Evolutionary conservation across 2,113 vertebrate genomes (phyloP), one percentile per base, ranked within the genome.

Genomic region (Microcebus ravelobensis): DNA sequence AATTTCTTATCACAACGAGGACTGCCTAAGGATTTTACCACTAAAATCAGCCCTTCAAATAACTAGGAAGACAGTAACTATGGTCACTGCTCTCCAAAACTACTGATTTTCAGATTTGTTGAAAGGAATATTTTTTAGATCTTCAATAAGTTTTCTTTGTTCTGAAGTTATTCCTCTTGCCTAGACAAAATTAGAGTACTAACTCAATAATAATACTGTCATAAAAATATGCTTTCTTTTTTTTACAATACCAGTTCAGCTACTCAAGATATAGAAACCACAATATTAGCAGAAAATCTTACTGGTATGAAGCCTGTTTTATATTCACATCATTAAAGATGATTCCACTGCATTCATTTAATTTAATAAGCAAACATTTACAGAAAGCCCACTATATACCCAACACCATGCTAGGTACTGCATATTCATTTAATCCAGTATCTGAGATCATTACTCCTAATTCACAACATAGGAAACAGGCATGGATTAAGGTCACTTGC

Each of bases 1-100:
- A 96, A 97, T 96, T 96, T 93, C 87, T 97, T 81, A 92, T 92
- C 88, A 97, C 95, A 93, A 59, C 89, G 91, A 81, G 29, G 85
- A 83, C 71, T 57, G 88, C 93, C 57, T 74, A 86, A 50, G 67
- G 85, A 95, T 87, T 71, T 93, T 73, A 94, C 85, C 85, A 91
- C 93, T 89, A 71, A 73, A 71, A 85, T 92, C 88, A 79, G 65
- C 23, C 76, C 81, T 80, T 95, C 21, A 45, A 91, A 57, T 48
- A 73, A 94, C 67, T 52, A 25, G 23, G 45, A 79, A 92, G 93
- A 86, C 48, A 67, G 5, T 73, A 79, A 63, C 2, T 4, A 45
- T 95, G 92, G 61, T 73, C 52, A 55, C 21, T 68, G 48, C 61
- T 96, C 87, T 95, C 50, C 36, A 59, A 89, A 90, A 87, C 42